Conservation (phyloP, 2,113 vertebrate species). For the Poeciliopsis occidentalis region DNA sequence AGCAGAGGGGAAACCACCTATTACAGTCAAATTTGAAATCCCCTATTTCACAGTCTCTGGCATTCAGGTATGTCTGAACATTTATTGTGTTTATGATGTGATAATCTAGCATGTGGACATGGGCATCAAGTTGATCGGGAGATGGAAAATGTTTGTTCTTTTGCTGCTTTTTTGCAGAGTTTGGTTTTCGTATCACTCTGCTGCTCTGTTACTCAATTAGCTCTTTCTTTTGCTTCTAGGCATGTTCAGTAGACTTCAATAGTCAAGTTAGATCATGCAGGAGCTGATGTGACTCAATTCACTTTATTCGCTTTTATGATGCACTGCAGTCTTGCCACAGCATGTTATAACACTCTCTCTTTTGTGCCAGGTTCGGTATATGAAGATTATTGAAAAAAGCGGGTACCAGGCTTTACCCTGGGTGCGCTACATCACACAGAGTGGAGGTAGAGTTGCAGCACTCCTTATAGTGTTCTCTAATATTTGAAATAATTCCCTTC, state of each 20-base stretch:
- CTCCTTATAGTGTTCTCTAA: not conserved
- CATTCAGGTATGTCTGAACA: constrained; percentile 84
- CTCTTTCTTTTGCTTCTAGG: not conserved
- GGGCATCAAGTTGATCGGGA: not conserved
- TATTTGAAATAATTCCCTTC: not conserved
- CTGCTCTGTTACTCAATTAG: not conserved
- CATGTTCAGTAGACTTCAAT: not conserved
- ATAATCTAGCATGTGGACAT: not conserved
- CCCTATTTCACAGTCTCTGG: constrained; percentile 96
- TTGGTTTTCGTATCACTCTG: not conserved
- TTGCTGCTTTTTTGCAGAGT: not conserved
- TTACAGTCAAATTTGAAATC: constrained; percentile 93
- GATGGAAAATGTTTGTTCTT: not conserved
- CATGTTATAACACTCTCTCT: constrained; percentile 6
- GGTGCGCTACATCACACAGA: constrained; percentile 95
- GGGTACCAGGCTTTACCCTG: constrained; percentile 88
- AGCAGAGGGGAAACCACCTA: constrained; percentile 88
- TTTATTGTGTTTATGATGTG: not conserved
- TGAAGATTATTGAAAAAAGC: constrained; percentile 96
- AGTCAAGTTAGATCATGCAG: constrained; percentile 31
- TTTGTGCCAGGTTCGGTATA: constrained; percentile 86
- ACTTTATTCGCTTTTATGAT: not conserved
- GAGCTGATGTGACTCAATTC: not conserved
- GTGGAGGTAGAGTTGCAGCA: constrained; percentile 81
- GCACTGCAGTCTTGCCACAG: constrained; percentile 15